Evolutionary conservation across 2,113 vertebrate genomes (phyloP).

Genomic region (Macaca nemestrina): DNA sequence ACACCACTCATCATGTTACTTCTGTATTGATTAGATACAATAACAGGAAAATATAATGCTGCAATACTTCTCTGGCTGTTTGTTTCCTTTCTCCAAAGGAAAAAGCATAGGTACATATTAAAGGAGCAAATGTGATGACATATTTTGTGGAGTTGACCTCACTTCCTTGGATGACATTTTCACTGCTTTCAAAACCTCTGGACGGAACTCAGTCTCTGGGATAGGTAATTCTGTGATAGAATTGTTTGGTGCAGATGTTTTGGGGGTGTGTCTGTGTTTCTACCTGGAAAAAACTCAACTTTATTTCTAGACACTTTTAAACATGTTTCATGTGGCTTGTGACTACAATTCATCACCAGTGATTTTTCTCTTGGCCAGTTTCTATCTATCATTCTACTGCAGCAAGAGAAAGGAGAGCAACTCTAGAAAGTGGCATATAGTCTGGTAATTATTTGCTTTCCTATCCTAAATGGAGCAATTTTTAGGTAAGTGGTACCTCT

Average conservation of each 20-base stretch:
- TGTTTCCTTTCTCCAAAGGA: neutral
- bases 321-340: slow-evolving; percentile 71
- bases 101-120: neutral
- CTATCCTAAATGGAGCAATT: slow-evolving; percentile 69
- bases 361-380: slow-evolving; percentile 72
- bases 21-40: neutral
- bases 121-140: neutral
- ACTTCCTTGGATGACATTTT: neutral
- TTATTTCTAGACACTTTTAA: slow-evolving; percentile 70
- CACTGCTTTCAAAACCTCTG: slow-evolving; percentile 17
- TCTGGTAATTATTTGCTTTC: slow-evolving; percentile 75
- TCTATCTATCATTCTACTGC: slow-evolving; percentile 80
- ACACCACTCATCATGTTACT: neutral
- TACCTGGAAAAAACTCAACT: slow-evolving; percentile 70
- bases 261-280: slow-evolving; percentile 25
- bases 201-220: neutral
- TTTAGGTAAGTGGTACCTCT: slow-evolving; percentile 69
- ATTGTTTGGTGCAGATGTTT: slow-evolving; percentile 42
- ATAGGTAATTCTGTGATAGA: neutral
- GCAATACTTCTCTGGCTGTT: neutral
- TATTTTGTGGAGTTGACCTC: neutral
- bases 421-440: slow-evolving; percentile 66
- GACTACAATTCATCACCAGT: slow-evolving; percentile 73
- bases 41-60: neutral
- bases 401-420: slow-evolving; percentile 75